Conservation (phyloP, 2,888 invertebrate genomes). For the Lepidocyrtinus sp. region DNA sequence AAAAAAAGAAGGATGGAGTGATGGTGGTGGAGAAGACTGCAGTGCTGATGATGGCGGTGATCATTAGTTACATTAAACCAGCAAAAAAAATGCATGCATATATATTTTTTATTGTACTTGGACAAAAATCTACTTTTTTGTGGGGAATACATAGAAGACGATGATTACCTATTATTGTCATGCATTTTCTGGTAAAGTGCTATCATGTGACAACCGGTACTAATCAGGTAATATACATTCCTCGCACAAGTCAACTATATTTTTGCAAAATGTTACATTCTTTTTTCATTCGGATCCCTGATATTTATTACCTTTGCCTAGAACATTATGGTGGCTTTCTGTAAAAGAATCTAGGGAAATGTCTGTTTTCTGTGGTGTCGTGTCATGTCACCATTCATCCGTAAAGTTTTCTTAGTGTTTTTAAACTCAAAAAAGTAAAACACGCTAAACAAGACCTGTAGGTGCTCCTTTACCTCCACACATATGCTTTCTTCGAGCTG, state of each 20-base stretch:
- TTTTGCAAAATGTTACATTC: not conserved
- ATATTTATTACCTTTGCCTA: not conserved
- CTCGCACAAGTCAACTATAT: not conserved
- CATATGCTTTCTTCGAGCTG: not conserved
- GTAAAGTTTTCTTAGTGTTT: too few species aligned
- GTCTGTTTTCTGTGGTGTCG: not conserved
- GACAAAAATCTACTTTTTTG: not conserved
- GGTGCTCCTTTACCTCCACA: too few species aligned
- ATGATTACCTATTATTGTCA: not conserved
- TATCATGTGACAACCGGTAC: constrained; percentile 28
- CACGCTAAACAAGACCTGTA: too few species aligned
- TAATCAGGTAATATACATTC: constrained; percentile 5
- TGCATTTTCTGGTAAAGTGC: not conserved
- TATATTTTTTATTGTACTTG: not conserved
- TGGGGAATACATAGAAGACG: not conserved
- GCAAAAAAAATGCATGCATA: too few species aligned
- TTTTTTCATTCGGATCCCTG: not conserved
- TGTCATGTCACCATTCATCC: not conserved
- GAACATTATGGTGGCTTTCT: not conserved
- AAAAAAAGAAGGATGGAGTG: not conserved
- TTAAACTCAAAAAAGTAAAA: not conserved
- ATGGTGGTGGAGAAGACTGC: not conserved
- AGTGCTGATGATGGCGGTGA: not conserved
- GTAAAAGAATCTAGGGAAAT: too few species aligned
- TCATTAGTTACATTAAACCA: constrained; percentile 13